Evolutionary conservation across 2,888 invertebrate species (phyloP).

Genomic region (Girardia tigrina): DNA sequence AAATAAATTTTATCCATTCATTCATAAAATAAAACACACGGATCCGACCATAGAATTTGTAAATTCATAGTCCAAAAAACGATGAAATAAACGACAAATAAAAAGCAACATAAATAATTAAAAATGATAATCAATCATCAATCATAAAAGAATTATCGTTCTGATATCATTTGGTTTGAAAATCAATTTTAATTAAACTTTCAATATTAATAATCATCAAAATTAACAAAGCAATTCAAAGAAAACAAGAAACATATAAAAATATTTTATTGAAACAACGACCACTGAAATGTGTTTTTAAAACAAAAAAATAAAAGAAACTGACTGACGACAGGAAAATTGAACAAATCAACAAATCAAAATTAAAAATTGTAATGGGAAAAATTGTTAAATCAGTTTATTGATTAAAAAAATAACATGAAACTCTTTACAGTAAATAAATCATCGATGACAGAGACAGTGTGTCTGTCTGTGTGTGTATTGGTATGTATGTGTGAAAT

Average conservation of each 20-base stretch:
- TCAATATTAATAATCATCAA: neutral
- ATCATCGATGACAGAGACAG: neutral
- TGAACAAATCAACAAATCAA: neutral
- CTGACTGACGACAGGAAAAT: neutral
- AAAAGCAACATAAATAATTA: neutral
- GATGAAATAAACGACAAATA: neutral
- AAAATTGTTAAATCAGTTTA: neutral
- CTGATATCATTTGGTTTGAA: neutral
- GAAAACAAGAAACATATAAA: neutral
- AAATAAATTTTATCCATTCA: neutral
- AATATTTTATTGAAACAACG: neutral
- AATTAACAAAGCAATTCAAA: neutral
- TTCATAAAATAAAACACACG: neutral
- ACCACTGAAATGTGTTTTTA: no score
- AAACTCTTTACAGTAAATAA: conserved; percentile 23
- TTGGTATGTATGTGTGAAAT: no score
- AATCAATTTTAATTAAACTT: neutral
- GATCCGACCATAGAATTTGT: neutral
- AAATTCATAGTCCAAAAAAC: neutral
- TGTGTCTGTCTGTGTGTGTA: no score
- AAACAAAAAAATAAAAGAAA: neutral
- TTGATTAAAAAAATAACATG: conserved; percentile 7
- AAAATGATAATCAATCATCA: no score
- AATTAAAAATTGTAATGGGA: neutral
- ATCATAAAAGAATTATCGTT: neutral